A percentile compares a stretch with the other conserved stretches of the same genome.
Evolutionary conservation across 2,888 invertebrate species (phyloP).

Genomic region (Deilephila elpenor): DNA sequence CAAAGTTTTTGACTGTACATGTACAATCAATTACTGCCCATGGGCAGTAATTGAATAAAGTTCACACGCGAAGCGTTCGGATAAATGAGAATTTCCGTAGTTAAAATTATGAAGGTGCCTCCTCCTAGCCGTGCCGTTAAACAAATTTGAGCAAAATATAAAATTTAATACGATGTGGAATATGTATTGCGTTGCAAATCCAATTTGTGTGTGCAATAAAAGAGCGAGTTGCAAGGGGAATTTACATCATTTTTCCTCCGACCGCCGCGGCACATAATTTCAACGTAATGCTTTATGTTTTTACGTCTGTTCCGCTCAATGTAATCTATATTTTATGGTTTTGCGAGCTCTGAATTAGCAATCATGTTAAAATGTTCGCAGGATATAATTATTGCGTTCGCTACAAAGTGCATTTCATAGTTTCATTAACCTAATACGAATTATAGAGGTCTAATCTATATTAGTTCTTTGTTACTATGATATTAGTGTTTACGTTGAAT

Average conservation of each 20-base stretch:
- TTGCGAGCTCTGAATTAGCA: conserved; percentile 13
- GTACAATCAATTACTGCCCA: too few species aligned
- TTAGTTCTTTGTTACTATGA: neutral
- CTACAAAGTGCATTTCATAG: neutral
- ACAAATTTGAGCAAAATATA: conserved; percentile 57
- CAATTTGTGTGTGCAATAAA: conserved; percentile 72
- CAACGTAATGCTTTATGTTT: conserved; percentile 16
- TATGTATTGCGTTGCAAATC: conserved; percentile 61
- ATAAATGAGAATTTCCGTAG: conserved; percentile 44
- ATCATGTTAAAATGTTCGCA: neutral
- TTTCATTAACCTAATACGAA: neutral
- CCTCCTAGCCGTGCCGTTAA: conserved; percentile 42
- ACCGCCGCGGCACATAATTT: conserved; percentile 19
- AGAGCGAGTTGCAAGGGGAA: conserved; percentile 56
- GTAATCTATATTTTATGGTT: conserved; percentile 23
- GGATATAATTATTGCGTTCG: neutral
- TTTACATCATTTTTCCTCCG: conserved; percentile 41
- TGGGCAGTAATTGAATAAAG: conserved; percentile 42
- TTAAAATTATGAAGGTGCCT: conserved; percentile 48
- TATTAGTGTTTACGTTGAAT: neutral
- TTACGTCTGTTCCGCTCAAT: conserved; percentile 22
- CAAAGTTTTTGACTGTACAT: conserved; percentile 30
- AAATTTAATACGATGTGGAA: conserved; percentile 54
- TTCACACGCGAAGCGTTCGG: conserved; percentile 40
- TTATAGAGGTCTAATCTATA: neutral